Base-by-base conservation (phyloP, 2,888 invertebrate species). In the Xestia rhomboidea region DNA sequence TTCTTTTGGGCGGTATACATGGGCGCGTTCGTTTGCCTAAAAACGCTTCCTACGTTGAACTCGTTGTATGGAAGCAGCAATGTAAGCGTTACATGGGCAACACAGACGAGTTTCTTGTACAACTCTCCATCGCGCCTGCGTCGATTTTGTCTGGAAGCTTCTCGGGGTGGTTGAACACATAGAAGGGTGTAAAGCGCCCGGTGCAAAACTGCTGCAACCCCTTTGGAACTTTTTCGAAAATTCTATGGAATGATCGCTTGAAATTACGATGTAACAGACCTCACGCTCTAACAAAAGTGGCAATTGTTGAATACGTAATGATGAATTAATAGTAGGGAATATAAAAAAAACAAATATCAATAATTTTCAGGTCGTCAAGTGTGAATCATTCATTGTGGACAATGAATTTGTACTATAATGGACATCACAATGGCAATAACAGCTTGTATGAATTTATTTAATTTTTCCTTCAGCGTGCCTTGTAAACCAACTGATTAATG, bases 341-440 rank as follows among this genome's bases (percentile, higher is more conserved):
- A 72, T 57, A 78, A 66, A 24, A 64, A 44, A 64, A 69, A 73
- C 30, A 68, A 82, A 79, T 68, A 67, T 63, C 83, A 77, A 84
- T 71, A 69, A 87, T 85, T 87, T 87, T 87, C 74, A 78, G 79
- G 60, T 74, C 66, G 76, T 84, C 83, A 86, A 77, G 84, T 87
- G 89, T 91, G 91, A 93, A 86, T 92, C 91, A 91, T 90, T 92
- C 91, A 91, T 90, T 81, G 83, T 84, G 84, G 74, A 87, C 87
- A 89, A 86, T 87, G 74, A 82, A 83, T 83, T 77, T 84, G 73
- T 86, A 83, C 71, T 71, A 63, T 82, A 86, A 84, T 87, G 90
- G 79, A 91, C 91, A 92, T 88, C 86, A 92, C 92, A 93, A 93
- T 92, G 90, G 87, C 89, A 91, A 89, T 90, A 90, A 90, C 83